Evolutionary conservation across 2,797 vertebrate species (phyloP), one percentile per base, ranked within the genome.

Genomic region (Bovichtus diacanthus): DNA sequence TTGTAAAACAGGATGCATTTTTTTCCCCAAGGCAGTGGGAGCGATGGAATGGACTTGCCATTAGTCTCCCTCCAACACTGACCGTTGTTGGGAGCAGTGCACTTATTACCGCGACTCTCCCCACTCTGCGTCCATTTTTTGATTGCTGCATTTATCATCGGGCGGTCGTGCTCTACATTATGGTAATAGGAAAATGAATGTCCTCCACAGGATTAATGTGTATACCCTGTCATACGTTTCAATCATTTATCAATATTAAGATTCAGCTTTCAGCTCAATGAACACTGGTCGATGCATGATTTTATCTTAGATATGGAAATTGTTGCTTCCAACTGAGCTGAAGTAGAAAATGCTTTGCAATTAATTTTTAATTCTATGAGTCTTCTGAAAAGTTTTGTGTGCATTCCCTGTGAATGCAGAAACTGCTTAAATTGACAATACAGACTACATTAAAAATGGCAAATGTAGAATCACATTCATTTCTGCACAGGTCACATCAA

Each of bases 181-280:
- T 91, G 92, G 90, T 95, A 94, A 95, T 95, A 93, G 88, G 91
- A 93, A 93, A 95, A 95, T 93, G 91, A 93, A 92, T 93, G 93
- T 92, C 94, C 91, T 92, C 91, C 82, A 78, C 85, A 89, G 93
- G 92, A 94, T 94, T 93, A 94, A 95, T 95, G 90, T 86, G 91
- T 93, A 90, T 93, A 92, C 90, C 88, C 90, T 93, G 93, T 94
- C 93, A 90, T 92, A 94, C 81, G 84, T 93, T 93, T 92, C 91
- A 94, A 94, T 94, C 90, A 94, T 95, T 94, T 92, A 93, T 94
- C 94, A 93, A 91, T 91, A 94, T 95, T 93, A 93, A 90, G 90
- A 90, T 84, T 88, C 64, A 51, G 83, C 87, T 86, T 91, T 88
- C 83, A 82, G 88, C 85, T 84, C 81, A 64, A 13, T 76, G 78